These are phyloP conservation scores for Bombus confusus DNA, from an alignment of 1,140 invertebrate species.

Conservation along the genomic window DNA sequence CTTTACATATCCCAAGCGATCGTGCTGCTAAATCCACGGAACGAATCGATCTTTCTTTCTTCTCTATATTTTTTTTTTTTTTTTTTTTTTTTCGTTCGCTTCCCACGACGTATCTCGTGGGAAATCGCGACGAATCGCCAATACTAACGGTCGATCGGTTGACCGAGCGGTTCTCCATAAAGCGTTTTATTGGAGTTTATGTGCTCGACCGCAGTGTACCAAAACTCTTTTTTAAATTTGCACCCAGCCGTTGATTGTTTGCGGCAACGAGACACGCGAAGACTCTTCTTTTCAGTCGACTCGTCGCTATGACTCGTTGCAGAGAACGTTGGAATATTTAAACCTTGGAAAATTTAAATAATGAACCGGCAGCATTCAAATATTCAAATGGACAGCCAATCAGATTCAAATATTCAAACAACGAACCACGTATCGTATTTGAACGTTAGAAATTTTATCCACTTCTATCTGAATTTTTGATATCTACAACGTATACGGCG, in stretches of 20 bases:
- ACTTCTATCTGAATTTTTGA: too few relatives aligned
- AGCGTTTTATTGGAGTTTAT: conserved; percentile 58
- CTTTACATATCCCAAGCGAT: conserved; percentile 70
- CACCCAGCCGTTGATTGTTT: background rate
- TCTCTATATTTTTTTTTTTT: background rate
- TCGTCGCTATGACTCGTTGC: too few relatives aligned
- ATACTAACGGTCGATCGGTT: conserved; percentile 48
- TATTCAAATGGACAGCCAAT: background rate
- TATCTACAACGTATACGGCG: too few relatives aligned
- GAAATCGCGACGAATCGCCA: conserved; percentile 63
- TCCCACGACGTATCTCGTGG: conserved; percentile 49
- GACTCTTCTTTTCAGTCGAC: background rate
- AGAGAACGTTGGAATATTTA: background rate
- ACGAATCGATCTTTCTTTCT: conserved; percentile 64
- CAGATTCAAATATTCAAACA: background rate
- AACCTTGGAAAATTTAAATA: background rate
- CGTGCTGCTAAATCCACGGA: conserved; percentile 67
- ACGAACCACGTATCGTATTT: background rate
- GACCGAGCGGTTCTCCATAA: conserved; percentile 46
- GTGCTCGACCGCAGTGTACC: conserved; percentile 32
- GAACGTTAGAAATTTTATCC: background rate
- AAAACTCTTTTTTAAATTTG: conserved; percentile 46
- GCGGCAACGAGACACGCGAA: conserved; percentile 4
- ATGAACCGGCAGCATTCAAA: background rate
- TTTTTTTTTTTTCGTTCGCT: background rate